Conservation (phyloP, 2,888 invertebrate species). For the Holacanthella duospinosa region DNA sequence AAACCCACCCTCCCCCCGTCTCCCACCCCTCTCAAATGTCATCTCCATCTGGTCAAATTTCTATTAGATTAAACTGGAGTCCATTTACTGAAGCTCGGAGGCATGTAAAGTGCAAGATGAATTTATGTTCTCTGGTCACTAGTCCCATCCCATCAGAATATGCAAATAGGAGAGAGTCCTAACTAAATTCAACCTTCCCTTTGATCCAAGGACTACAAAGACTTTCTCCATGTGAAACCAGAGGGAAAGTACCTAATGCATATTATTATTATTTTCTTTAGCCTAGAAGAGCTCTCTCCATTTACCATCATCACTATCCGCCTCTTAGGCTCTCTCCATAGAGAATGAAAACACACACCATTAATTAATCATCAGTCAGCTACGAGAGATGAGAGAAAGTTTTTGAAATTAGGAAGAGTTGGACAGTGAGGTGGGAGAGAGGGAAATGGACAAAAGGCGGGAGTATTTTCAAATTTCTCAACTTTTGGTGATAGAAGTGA, state of each 20-base stretch:
- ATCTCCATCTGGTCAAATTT: constrained; percentile 1
- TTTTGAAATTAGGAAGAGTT: background rate
- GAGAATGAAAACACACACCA: constrained; percentile 8
- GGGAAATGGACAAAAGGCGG: background rate
- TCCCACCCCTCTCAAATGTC: background rate
- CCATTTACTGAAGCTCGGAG: background rate
- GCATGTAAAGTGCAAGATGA: background rate
- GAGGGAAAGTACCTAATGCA: constrained; percentile 2
- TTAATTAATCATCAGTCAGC: constrained; percentile 10
- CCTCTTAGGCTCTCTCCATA: background rate
- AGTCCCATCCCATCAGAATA: background rate
- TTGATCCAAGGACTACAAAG: background rate
- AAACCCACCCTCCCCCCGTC: too few relatives aligned
- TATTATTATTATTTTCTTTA: constrained; percentile 1
- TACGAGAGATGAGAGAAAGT: constrained; percentile 3
- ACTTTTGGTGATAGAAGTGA: background rate
- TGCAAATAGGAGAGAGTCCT: background rate
- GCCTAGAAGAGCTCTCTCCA: background rate
- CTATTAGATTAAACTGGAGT: background rate
- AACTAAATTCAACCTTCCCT: background rate
- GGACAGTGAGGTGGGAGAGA: background rate
- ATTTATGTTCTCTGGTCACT: constrained; percentile 6
- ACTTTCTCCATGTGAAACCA: background rate
- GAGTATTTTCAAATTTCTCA: constrained; percentile 2
- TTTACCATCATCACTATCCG: background rate